Evolutionary conservation across 2,888 invertebrate genomes (phyloP), one percentile per base, ranked within the genome.

Genomic region (Therioaphis trifolii): DNA sequence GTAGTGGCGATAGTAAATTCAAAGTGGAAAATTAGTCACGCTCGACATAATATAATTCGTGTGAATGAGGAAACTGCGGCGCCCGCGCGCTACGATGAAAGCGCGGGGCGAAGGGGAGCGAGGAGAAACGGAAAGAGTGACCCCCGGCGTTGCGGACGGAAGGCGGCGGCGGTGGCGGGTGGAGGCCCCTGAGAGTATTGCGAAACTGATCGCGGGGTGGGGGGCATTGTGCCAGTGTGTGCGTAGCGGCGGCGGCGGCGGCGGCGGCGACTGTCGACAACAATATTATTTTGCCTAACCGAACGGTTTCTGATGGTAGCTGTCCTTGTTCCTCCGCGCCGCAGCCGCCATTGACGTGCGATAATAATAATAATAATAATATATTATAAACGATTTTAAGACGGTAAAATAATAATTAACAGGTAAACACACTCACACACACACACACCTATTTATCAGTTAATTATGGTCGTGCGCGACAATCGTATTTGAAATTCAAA

Each of bases 141-240:
- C 21, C 55, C 55, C 29, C 24, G 69, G 24, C 43, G 69, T 11
- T 5, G 52, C 5, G 5, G 55, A 35, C 7, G 35, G 35, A 35
- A 3, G 27, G 49, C 27, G 71, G 43, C 14, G 69, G 24, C 21
- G 43, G 24, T 14, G 69, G n/a, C 1, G 68, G n/a, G 1, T 3
- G 49, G 15, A 0, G 35, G 29, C 12, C 4, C 7, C 18, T 9
- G 35, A 14, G 68, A 15, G 66, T 66, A 24, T 61, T 27, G 58
- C 75, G 9, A 75, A 75, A 75, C 58, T 58, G 75, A 40, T 75
- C 75, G 18, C 75, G 75, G 75, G 74, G 71, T 12, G 12, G n/a
- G 7, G n/a, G 66, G 58, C 58, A n/a, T 21, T 52, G 35, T 35
- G 35, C 52, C n/a, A 21, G 58, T 58, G 58, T 18, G 15, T 29